Conservation (phyloP, 2,888 invertebrate species). For the Aporophyla nigra region DNA sequence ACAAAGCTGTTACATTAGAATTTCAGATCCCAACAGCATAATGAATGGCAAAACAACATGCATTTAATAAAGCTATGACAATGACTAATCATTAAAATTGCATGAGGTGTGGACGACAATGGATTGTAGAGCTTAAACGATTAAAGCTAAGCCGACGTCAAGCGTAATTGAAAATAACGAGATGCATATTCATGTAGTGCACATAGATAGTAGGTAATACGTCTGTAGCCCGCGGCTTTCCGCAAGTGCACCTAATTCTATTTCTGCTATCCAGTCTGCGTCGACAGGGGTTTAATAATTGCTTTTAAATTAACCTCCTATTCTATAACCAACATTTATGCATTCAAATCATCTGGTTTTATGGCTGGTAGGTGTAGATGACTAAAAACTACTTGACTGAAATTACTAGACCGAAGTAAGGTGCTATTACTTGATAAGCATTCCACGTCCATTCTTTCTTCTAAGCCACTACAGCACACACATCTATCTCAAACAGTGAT, state of each 20-base stretch:
- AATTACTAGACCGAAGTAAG: constrained; percentile 5
- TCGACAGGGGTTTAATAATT: constrained; percentile 59
- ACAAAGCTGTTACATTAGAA: constrained; percentile 47
- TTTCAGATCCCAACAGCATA: constrained; percentile 61
- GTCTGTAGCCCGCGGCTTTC: constrained; percentile 50
- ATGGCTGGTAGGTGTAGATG: constrained; percentile 11
- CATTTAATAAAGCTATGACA: constrained; percentile 71
- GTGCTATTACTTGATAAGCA: constrained; percentile 23
- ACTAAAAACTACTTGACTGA: constrained; percentile 23
- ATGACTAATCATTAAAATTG: constrained; percentile 80
- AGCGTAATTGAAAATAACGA: constrained; percentile 86
- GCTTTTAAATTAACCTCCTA: constrained; percentile 56
- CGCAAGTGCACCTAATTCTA: constrained; percentile 59
- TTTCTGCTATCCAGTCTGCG: constrained; percentile 52
- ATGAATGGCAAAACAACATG: constrained; percentile 66
- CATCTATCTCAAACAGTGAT: background rate
- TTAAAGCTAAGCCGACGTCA: constrained; percentile 74
- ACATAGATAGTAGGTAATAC: constrained; percentile 65
- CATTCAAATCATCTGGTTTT: constrained; percentile 29
- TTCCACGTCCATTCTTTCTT: constrained; percentile 9
- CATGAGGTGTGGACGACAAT: constrained; percentile 76
- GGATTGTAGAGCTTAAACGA: constrained; percentile 73
- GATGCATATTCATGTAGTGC: constrained; percentile 85
- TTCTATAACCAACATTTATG: constrained; percentile 41
- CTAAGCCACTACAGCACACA: background rate